Percentiles rank a stretch among this genome's conserved stretches.
Evolutionary conservation across 2,797 vertebrate species (phyloP).

Genomic region (Acanthurus lineatus): DNA sequence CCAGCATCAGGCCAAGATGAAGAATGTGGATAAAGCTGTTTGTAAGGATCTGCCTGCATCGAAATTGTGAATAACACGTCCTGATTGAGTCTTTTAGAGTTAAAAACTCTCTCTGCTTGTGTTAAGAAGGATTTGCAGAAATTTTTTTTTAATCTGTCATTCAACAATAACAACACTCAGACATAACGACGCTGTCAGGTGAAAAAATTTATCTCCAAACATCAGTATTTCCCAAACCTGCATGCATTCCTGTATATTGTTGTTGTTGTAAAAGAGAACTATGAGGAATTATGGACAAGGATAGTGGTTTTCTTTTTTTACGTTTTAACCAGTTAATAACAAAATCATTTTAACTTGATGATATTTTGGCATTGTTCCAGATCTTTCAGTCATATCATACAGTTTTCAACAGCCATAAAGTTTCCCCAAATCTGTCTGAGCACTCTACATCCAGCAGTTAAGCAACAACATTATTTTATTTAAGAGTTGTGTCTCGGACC

Average conservation of each 20-base stretch:
- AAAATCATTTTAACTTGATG: no score
- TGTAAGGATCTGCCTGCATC: conserved; percentile 58
- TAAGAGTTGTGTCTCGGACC: no score
- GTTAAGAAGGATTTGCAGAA: conserved; percentile 26
- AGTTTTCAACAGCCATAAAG: no score
- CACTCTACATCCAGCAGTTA: no score
- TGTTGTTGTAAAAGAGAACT: not conserved
- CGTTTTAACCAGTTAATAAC: no score
- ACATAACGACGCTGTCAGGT: conserved; percentile 25
- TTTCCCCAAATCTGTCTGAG: no score
- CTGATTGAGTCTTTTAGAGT: conserved; percentile 30
- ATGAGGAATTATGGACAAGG: no score
- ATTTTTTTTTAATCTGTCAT: conserved; percentile 3
- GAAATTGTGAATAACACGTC: conserved; percentile 56
- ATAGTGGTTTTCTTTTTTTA: no score
- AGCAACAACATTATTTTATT: no score
- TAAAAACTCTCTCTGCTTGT: conserved; percentile 47
- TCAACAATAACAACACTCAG: conserved; percentile 33
- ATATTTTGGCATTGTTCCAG: no score
- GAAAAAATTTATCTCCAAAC: conserved; percentile 14
- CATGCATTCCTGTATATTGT: conserved; percentile 4
- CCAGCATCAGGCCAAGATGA: conserved; percentile 66
- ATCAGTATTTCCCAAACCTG: conserved; percentile 14
- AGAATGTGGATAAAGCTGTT: conserved; percentile 76
- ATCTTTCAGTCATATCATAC: no score